Evolutionary conservation across 2,888 invertebrate species (phyloP).

Genomic region (Erannis defoliaria): DNA sequence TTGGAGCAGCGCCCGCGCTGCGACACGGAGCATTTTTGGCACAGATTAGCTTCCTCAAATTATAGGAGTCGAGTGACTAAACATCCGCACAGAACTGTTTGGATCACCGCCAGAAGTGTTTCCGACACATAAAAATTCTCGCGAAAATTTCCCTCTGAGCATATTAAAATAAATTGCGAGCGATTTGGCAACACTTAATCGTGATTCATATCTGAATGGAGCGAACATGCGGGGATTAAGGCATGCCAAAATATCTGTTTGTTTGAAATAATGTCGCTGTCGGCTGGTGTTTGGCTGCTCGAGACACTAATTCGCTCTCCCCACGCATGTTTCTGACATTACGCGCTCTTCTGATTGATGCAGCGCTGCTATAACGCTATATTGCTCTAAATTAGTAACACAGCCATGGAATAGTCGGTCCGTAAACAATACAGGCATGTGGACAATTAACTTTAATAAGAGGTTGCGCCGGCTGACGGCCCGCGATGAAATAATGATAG

Average conservation of each 20-base stretch:
- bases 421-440: conserved; percentile 51
- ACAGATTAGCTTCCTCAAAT: conserved; percentile 82
- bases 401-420: conserved; percentile 37
- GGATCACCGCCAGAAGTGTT: conserved; percentile 82
- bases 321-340: conserved; percentile 57
- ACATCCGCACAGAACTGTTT: conserved; percentile 82
- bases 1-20: conserved; percentile 52
- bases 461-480: conserved; percentile 55
- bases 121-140: conserved; percentile 85
- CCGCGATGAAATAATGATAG: conserved; percentile 58
- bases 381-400: conserved; percentile 41
- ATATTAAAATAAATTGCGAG: conserved; percentile 86
- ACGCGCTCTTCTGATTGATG: conserved; percentile 53
- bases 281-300: conserved; percentile 52
- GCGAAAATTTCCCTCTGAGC: conserved; percentile 82
- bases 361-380: conserved; percentile 36
- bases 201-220: conserved; percentile 83
- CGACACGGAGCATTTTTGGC: conserved; percentile 79
- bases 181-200: conserved; percentile 87
- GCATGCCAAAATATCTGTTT: conserved; percentile 77
- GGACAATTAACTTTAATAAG: conserved; percentile 57
- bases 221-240: conserved; percentile 77
- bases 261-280: conserved; percentile 60
- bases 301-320: conserved; percentile 58
- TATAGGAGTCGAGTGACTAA: conserved; percentile 82